phyloP scores from a whole-genome alignment of 2,888 invertebrate species.

The Orchesella flavescens region DNA sequence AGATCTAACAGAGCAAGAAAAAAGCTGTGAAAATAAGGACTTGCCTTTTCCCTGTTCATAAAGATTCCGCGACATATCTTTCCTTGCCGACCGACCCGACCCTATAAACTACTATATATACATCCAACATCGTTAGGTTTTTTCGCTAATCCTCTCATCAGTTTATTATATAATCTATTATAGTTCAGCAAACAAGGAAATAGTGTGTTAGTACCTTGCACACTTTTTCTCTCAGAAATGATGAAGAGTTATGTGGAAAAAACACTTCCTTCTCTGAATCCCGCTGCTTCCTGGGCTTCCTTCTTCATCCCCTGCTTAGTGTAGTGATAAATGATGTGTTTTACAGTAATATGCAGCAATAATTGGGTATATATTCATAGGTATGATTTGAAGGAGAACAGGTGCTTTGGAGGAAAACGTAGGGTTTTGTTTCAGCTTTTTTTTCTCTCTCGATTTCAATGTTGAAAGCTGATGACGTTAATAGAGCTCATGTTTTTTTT shows the following conservation, averaged over 20 bases:
- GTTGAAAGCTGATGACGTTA: constrained; percentile 41
- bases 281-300: constrained; percentile 5
- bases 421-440: background rate
- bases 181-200: constrained; percentile 8
- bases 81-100: background rate
- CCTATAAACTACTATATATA: background rate
- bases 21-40: constrained; percentile 28
- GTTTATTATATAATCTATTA: too few species aligned
- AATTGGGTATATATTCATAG: background rate
- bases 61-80: constrained; percentile 8
- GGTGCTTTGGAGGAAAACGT: constrained; percentile 8
- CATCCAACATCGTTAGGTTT: background rate
- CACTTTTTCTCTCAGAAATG: background rate
- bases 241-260: background rate
- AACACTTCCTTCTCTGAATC: constrained; percentile 8
- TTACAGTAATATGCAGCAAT: constrained; percentile 37
- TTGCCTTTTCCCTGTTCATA: constrained; percentile 38
- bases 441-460: background rate
- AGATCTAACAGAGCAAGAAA: constrained; percentile 8
- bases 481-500: constrained; percentile 1
- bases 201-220: background rate
- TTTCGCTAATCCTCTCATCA: too few species aligned
- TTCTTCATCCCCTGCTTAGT: constrained; percentile 37
- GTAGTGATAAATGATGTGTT: constrained; percentile 35
- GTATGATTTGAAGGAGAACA: background rate